Base-by-base conservation (phyloP, 2,113 vertebrate species). In the Xenopus borealis region DNA sequence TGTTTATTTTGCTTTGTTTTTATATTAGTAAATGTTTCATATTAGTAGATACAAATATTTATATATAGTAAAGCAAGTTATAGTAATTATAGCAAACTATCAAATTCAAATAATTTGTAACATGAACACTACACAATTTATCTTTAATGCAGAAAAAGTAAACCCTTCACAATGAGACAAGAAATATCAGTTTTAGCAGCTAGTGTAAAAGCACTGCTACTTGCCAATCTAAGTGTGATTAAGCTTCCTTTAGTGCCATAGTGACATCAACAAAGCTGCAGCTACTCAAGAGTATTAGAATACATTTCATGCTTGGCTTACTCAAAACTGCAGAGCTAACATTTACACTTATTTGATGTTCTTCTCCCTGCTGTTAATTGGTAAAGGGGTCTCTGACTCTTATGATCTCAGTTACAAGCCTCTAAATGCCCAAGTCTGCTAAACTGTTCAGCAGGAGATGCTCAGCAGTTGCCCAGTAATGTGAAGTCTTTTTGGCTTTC, bases 311-410 rank as follows among this genome's bases (percentile, higher is more conserved):
- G 88, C 91, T 91, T 80, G 83, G 88, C 89, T 92, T 89, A 87
- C 88, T 93, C 89, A 89, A 93, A 92, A 93, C 89, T 88, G 91
- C 92, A 85, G 92, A 91, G 90, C 91, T 93, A 93, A 93, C 92
- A 94, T 91, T 90, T 90, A 93, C 92, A 93, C 94, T 93, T 91
- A 92, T 93, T 92, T 93, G 91, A 94, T 93, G 92, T 92, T 86
- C 87, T 84, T 91, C 88, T 93, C 83, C 91, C 92, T 81, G 89
- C 91, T 93, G 92, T 92, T 92, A 94, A 93, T 93, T 94, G 93
- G 89, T 94, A 89, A 95, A 93, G 88, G 91, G 88, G 92, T 93
- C 89, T 90, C 87, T 93, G 91, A 91, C 91, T 90, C 90, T 91
- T 94, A 93, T 93, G 89, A 92, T 93, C 91, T 91, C 86, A 83